phyloP scores from a whole-genome alignment of 2,888 invertebrate genomes.

The Pheosia gnoma region DNA sequence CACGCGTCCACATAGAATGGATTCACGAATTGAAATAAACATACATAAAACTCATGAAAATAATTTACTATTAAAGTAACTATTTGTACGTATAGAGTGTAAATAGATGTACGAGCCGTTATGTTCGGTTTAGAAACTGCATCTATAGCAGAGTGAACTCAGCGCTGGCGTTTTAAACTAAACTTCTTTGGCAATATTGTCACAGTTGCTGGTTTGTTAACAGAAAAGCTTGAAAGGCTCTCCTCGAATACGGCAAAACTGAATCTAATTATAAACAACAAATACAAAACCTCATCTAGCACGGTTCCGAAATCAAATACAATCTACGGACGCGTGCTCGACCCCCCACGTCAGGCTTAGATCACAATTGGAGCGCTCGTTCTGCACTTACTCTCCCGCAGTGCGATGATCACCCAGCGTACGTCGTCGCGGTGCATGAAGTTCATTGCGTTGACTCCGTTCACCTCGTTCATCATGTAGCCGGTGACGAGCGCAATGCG shows the following conservation, averaged over 20 bases:
- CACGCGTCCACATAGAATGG: constrained; percentile 8
- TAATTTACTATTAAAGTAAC: no score
- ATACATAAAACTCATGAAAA: not conserved
- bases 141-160: no score
- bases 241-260: not conserved
- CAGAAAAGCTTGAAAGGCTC: no score
- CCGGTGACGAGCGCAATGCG: constrained; percentile 95
- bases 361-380: constrained; percentile 12
- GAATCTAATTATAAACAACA: not conserved
- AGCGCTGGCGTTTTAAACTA: no score
- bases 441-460: constrained; percentile 93
- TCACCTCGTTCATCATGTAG: constrained; percentile 93
- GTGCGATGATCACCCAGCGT: constrained; percentile 92
- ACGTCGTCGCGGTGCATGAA: constrained; percentile 95
- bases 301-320: not conserved
- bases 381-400: constrained; percentile 86
- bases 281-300: not conserved
- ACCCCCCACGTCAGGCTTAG: constrained; percentile 7
- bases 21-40: constrained; percentile 5
- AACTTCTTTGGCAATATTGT: no score
- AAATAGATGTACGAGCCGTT: no score
- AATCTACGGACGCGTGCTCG: constrained; percentile 8
- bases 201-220: no score
- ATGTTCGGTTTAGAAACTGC: no score
- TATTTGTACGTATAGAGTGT: not conserved